These are phyloP conservation scores for Hippocampus zosterae DNA, from an alignment of 2,113 vertebrate species.

Conservation along the genomic window DNA sequence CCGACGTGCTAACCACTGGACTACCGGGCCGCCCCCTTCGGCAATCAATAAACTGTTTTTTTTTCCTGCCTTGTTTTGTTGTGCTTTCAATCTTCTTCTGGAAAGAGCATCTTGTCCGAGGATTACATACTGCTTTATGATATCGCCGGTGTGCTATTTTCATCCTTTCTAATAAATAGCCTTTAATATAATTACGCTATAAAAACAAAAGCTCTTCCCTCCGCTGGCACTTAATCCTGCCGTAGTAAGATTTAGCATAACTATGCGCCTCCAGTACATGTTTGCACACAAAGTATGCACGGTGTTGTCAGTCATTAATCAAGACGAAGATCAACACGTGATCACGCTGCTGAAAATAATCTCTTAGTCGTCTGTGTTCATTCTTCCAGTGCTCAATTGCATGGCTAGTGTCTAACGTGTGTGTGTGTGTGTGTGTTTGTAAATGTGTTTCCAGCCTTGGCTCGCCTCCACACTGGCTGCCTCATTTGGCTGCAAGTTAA, in stretches of 20 bases:
- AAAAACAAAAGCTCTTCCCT: conserved; percentile 40
- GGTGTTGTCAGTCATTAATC: neutral
- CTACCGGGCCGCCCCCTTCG: no score
- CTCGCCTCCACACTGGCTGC: conserved; percentile 36
- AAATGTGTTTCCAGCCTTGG: conserved; percentile 21
- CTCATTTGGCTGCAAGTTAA: conserved; percentile 44
- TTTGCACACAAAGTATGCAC: neutral
- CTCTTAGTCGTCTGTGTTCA: neutral
- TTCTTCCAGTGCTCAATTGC: neutral
- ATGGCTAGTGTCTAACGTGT: neutral
- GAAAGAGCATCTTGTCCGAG: conserved; percentile 27
- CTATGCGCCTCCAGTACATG: conserved; percentile 14
- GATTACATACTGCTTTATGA: conserved; percentile 32
- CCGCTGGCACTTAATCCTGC: conserved; percentile 33
- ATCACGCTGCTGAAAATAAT: conserved; percentile 8
- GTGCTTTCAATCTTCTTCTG: conserved; percentile 16
- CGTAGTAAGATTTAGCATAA: conserved; percentile 31
- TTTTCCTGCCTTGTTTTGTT: neutral
- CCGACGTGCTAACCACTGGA: no score
- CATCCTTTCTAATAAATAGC: conserved; percentile 48
- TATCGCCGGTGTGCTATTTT: conserved; percentile 41
- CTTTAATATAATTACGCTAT: conserved; percentile 52
- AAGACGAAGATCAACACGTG: conserved; percentile 1
- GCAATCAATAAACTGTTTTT: neutral
- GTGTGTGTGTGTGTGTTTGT: conserved; percentile 13